Evolutionary conservation across 2,113 vertebrate species (phyloP).

Genomic region (rat (Rattus norvegicus)): GRCr8 NC_086031.1:100001501-100002000

Average conservation of each 20-base stretch:
- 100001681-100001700: background rate
- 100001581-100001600: background rate
- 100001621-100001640: background rate
- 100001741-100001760: background rate
- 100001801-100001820: rapidly evolving
- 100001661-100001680: background rate
- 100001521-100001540: background rate
- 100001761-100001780: rapidly evolving
- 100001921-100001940: background rate
- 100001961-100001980: background rate
- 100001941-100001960: background rate
- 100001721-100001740: rapidly evolving
- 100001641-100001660: background rate
- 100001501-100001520: background rate
- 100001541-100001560: background rate
- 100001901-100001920: background rate
- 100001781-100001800: rapidly evolving
- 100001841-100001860: background rate
- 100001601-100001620: background rate
- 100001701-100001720: rapidly evolving
- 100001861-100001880: background rate
- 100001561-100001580: background rate
- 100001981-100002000: background rate
- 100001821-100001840: background rate
- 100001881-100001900: background rate